A percentile compares a stretch with the other conserved stretches of the same genome.
phyloP scores from a whole-genome alignment of 2,888 invertebrate species.

The Thecophora atra region DNA sequence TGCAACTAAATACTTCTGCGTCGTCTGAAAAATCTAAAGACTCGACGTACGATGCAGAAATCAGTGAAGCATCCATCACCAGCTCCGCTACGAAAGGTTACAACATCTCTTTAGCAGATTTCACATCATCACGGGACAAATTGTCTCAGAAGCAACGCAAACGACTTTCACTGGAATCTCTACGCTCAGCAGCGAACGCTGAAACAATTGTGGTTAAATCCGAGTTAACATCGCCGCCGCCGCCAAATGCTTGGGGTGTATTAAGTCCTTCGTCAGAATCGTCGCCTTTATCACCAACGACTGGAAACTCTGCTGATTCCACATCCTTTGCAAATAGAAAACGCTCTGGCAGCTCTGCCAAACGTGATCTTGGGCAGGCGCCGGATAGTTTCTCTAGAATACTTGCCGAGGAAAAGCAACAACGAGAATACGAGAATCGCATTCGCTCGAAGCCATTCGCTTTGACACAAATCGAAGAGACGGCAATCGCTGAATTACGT shows the following conservation, averaged over 20 bases:
- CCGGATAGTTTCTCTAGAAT: conserved; percentile 69
- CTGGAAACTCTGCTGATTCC: conserved; percentile 54
- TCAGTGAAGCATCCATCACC: conserved; percentile 32
- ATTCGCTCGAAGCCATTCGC: conserved; percentile 77
- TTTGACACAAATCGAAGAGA: conserved; percentile 87
- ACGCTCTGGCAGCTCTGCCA: conserved; percentile 41
- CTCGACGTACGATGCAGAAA: conserved; percentile 37
- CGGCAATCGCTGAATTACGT: conserved; percentile 82
- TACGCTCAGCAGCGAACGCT: conserved; percentile 49
- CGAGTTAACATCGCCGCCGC: conserved; percentile 38
- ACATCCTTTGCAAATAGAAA: conserved; percentile 63
- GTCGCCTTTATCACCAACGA: conserved; percentile 41
- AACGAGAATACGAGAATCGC: conserved; percentile 76
- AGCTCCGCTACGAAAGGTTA: conserved; percentile 44
- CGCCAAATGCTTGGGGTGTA: conserved; percentile 59
- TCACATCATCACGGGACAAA: conserved; percentile 63
- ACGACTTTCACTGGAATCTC: conserved; percentile 64
- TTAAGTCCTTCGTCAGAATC: conserved; percentile 39
- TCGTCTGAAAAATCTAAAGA: conserved; percentile 10
- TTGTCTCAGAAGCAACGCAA: conserved; percentile 72
- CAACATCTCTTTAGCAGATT: conserved; percentile 57
- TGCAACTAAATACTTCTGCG: neutral
- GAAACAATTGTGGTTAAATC: conserved; percentile 40
- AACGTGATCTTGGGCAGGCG: conserved; percentile 25
- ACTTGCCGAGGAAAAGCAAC: conserved; percentile 77